Conservation (phyloP, 2,113 vertebrate genomes). For the Melanostigma gelatinosum region DNA sequence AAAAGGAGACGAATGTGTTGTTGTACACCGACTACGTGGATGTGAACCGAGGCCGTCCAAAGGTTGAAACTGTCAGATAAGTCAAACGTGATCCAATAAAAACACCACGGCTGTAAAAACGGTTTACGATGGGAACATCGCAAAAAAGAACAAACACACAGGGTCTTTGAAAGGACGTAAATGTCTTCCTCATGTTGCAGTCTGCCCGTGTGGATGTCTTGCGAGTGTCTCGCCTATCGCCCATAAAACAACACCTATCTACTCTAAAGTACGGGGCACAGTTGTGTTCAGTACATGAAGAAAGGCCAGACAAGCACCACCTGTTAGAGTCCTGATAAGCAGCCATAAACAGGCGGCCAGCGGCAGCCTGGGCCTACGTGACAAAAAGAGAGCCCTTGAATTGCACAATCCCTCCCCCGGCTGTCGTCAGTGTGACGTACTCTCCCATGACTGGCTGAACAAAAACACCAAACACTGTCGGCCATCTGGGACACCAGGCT, state of each 20-base stretch:
- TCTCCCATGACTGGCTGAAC: slow-evolving; percentile 72
- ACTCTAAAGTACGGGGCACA: neutral
- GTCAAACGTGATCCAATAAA: neutral
- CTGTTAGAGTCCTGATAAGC: slow-evolving; percentile 71
- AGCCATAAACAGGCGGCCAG: slow-evolving; percentile 63
- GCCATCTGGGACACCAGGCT: slow-evolving; percentile 65
- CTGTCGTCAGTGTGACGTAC: slow-evolving; percentile 62
- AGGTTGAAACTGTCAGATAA: slow-evolving; percentile 2
- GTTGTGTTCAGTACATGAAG: neutral
- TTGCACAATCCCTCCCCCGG: slow-evolving; percentile 72
- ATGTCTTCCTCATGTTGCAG: neutral
- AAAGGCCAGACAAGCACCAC: slow-evolving; percentile 38
- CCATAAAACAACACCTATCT: neutral
- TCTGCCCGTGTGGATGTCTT: neutral
- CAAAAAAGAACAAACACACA: neutral
- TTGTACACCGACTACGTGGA: too few species aligned
- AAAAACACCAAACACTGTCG: slow-evolving; percentile 68
- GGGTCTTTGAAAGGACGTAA: neutral
- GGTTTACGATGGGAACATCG: neutral
- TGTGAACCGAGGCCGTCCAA: slow-evolving; percentile 19
- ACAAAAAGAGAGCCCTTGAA: slow-evolving; percentile 61
- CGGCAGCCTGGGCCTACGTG: slow-evolving; percentile 65
- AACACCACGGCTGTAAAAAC: neutral
- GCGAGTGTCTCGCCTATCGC: too few species aligned
- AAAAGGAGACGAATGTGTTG: neutral